Evolutionary conservation across 23 tunicate genomes (phyloP), one percentile per base, ranked within the genome.

Genomic region (Aplidium turbinatum): DNA sequence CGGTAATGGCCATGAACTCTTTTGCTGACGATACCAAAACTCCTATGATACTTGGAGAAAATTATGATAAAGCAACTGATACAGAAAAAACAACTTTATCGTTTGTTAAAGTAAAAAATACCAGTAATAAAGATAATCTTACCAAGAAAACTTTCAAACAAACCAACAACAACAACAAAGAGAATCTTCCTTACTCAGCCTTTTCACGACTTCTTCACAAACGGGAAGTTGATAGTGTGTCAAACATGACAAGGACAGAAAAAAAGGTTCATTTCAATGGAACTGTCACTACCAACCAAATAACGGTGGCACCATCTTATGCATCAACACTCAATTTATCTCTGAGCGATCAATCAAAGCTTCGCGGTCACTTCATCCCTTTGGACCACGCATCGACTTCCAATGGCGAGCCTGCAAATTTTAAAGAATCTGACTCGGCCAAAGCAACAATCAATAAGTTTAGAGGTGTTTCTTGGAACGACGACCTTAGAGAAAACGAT

Each of bases 191-290:
- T 22, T 58, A 61, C 30, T 26, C 73, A 4, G 19, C 72, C 0
- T 78, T 72, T 5, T 71, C 79, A 45, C 47, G 73, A 19, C 35
- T 81, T 27, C 24, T 60, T 0, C 72, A 46, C 16, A 42, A 29
- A 16, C 33, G 28, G 32, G 70, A 35, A 6, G 30, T 28, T 1
- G 68, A 51, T 21, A 35, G 52, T 4, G 23, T 46, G 6, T 47
- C 58, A 4, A 45, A 48, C 25, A 35, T 79, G 2, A 40, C 72
- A 1, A 81, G 72, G 45, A 60, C 58, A 5, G 85, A 80, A 57
- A 88, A 88, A 63, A 75, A 76, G 47, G 96, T 88, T 27, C 33
- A 87, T 13, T 88, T 88, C 40, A 88, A 87, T 68, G 71, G 88
- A 4, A 64, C 96, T n/a, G 78, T 88, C 16, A 83, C 81, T 2